Base-by-base conservation (phyloP, 2,888 invertebrate species). In the Cantharis nigra region DNA sequence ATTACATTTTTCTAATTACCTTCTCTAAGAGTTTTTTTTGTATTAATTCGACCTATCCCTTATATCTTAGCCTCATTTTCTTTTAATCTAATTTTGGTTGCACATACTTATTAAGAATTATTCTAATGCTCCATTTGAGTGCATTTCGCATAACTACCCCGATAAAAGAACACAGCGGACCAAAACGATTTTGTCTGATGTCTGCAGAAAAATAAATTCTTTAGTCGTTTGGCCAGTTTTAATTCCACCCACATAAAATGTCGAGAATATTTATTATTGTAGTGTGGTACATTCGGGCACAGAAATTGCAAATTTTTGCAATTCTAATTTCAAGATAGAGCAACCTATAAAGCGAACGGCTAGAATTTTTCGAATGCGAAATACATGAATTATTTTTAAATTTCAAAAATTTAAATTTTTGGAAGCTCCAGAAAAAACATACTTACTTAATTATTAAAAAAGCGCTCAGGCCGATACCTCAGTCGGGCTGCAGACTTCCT, bases 1-100 rank as follows among this genome's bases (percentile, higher is more conserved):
- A 87, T 87, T 87, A 87, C 87, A 87, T 88, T 87, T 87, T 86
- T 85, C 85, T 87, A 87, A 87, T 87, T 87, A 79, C 77, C 70
- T 76, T 64, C 65, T 69, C 71, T 62, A 63, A 65, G 70, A 76
- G 74, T 33, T 76, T 76, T 49, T 78, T 72, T 62, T 73, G 62
- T 74, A 20, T 62, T 5, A 23, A 49, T 10, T 62, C 28, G 63
- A 18, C 74, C 28, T 26, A 18, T 49, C 63, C 20, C 49, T 23
- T 16, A 28, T 64, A 67, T 26, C 28, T 70, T 70, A 30, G 28
- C 3, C 9, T 30, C 28, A 11, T 30, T 70, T 33, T 33, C 33
- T 33, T 33, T 33, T 70, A 30, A 63, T 64, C 14, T 33, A 65
- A 63, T 74, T 65, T 70, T 69, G 26, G n/a, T 71, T 28, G n/a